These are phyloP conservation scores for Diadophis punctatus DNA, from an alignment of 2,113 vertebrate species.

Conservation along the genomic window DNA sequence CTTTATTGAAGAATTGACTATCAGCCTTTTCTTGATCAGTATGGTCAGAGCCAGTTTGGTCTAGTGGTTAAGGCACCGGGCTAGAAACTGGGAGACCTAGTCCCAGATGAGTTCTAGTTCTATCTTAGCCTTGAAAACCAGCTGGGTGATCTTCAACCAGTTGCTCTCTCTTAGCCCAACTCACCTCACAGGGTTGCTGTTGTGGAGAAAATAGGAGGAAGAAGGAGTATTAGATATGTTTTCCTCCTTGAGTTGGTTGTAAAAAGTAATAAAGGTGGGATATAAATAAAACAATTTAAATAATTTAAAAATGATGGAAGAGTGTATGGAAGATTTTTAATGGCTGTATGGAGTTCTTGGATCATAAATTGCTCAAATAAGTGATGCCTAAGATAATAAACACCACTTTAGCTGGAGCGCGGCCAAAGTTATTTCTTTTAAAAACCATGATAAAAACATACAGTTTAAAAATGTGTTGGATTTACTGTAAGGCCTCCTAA, in stretches of 20 bases:
- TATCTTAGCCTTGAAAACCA: background rate
- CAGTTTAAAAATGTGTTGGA: slow-evolving; percentile 49
- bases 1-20: background rate
- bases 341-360: background rate
- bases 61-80: background rate
- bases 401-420: background rate
- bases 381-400: background rate
- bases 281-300: background rate
- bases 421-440: slow-evolving; percentile 17
- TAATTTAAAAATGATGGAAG: background rate
- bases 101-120: background rate
- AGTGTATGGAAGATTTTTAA: background rate
- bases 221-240: background rate
- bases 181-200: background rate
- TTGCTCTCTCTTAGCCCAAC: background rate
- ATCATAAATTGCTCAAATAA: background rate
- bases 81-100: background rate
- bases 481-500: slow-evolving; percentile 61
- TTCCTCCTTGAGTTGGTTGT: background rate
- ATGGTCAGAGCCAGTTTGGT: background rate
- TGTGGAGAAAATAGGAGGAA: background rate
- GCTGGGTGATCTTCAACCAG: background rate
- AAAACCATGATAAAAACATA: slow-evolving; percentile 45
- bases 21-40: background rate
- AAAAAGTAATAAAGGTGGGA: background rate